Percentiles rank a stretch among this genome's conserved stretches.
Evolutionary conservation across 2,888 invertebrate genomes (phyloP).

Genomic region (Hoplodrina blanda): DNA sequence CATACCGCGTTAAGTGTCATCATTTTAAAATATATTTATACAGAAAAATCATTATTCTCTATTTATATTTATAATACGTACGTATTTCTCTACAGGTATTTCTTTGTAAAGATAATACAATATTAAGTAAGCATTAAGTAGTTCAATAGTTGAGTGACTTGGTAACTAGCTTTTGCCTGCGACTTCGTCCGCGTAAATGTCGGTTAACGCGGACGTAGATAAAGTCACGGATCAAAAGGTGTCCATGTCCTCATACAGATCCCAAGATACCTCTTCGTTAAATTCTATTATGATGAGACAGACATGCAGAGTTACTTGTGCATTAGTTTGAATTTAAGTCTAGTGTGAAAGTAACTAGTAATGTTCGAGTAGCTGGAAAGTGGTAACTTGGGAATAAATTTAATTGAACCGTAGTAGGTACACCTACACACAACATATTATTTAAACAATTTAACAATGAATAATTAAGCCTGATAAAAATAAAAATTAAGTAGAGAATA

Average conservation of each 20-base stretch:
- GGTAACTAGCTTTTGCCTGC: background rate
- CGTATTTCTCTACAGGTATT: constrained; percentile 34
- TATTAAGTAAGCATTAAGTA: constrained; percentile 31
- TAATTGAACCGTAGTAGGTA: constrained; percentile 15
- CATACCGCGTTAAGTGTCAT: constrained; percentile 17
- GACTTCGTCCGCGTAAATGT: background rate
- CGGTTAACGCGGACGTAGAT: background rate
- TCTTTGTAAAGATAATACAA: constrained; percentile 32
- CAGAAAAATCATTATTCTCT: constrained; percentile 15
- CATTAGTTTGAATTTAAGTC: constrained; percentile 1
- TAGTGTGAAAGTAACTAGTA: constrained; percentile 6
- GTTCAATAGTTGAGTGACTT: constrained; percentile 7
- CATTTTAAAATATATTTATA: constrained; percentile 19
- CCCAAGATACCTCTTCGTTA: background rate
- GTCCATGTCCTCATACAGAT: background rate
- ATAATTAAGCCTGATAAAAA: constrained; percentile 12
- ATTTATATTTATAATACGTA: constrained; percentile 4
- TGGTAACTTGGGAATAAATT: constrained; percentile 42
- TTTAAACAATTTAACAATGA: constrained; percentile 4
- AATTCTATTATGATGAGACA: background rate
- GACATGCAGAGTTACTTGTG: background rate
- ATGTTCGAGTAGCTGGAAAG: background rate
- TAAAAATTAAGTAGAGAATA: constrained; percentile 35
- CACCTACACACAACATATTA: constrained; percentile 24
- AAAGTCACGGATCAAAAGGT: background rate